phyloP scores from a whole-genome alignment of 2,797 vertebrate species.

The Taenioides sp. region DNA sequence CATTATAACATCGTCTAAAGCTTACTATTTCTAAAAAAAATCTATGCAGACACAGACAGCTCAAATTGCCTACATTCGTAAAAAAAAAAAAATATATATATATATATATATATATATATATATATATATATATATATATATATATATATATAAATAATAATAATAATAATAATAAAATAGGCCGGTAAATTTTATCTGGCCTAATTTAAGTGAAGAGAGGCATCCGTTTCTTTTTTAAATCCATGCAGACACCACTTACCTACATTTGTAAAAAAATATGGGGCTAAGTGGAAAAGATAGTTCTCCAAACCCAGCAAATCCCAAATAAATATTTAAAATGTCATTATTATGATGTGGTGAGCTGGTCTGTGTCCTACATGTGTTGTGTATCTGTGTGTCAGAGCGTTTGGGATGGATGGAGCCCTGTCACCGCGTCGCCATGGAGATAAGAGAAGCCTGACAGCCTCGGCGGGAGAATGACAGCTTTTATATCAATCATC shows the following conservation, averaged over 20 bases:
- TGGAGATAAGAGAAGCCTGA: conserved; percentile 74
- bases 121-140: too few species aligned
- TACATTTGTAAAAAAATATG: not conserved
- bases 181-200: too few species aligned
- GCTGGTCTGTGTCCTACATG: not conserved
- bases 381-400: conserved; percentile 19
- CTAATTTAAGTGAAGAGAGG: too few species aligned
- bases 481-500: conserved; percentile 76
- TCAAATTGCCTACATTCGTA: too few species aligned
- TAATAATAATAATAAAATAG: too few species aligned
- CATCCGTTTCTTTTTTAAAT: too few species aligned
- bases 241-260: not conserved
- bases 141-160: too few species aligned
- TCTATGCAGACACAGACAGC: too few species aligned
- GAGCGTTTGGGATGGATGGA: conserved; percentile 60
- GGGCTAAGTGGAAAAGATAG: not conserved
- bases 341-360: conserved; percentile 14
- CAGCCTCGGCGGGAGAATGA: conserved; percentile 64
- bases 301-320: not conserved
- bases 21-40: too few species aligned
- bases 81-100: too few species aligned
- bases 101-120: too few species aligned
- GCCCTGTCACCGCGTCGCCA: conserved; percentile 70
- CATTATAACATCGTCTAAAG: too few species aligned
- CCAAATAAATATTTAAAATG: not conserved